A percentile compares a stretch with the other conserved stretches of the same genome.
These are phyloP conservation scores for Cherax destructor DNA, from an alignment of 1,140 invertebrate species.

Conservation along the genomic window DNA sequence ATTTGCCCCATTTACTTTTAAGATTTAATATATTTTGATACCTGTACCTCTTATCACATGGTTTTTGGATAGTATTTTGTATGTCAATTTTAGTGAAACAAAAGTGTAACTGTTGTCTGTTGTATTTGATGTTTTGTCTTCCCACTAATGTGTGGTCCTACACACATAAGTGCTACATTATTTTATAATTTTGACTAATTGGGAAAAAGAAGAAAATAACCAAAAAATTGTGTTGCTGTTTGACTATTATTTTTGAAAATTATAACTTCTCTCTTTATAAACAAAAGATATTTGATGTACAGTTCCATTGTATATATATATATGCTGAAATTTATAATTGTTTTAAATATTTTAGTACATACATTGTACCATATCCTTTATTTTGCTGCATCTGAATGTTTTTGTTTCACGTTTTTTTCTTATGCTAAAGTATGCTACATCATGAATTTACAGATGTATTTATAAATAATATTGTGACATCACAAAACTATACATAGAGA, in stretches of 20 bases:
- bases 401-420: background rate
- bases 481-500: background rate
- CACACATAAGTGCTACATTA: background rate
- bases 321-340: conserved; percentile 2
- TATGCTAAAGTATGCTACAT: background rate
- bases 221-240: background rate
- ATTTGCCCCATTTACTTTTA: conserved; percentile 16
- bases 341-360: background rate
- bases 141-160: background rate
- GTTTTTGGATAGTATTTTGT: background rate
- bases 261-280: background rate
- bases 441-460: background rate
- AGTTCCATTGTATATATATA: background rate
- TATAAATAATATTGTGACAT: background rate
- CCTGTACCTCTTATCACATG: conserved; percentile 1
- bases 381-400: background rate
- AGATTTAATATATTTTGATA: conserved; percentile 17
- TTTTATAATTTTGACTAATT: background rate
- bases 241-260: background rate
- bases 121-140: background rate
- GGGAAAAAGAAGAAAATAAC: background rate
- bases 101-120: conserved; percentile 11
- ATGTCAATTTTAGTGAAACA: background rate
- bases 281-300: background rate
- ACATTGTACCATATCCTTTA: background rate